These are phyloP conservation scores for Akabosia matsudoensis DNA, from an alignment of 1,140 invertebrate species.

Conservation along the genomic window DNA sequence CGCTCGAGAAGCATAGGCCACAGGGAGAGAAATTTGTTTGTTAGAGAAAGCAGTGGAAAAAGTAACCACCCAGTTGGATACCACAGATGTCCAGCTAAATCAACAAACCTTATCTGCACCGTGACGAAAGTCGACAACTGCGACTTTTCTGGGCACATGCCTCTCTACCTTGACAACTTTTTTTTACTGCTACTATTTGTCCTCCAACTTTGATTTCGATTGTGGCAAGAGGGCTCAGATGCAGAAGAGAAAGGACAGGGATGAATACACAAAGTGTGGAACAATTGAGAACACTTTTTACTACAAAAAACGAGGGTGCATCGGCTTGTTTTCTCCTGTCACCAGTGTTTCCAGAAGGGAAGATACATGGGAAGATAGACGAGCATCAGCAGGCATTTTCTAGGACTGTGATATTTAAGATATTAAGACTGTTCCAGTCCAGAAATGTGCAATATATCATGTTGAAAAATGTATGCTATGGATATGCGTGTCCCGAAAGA, in stretches of 20 bases:
- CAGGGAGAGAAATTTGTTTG: not conserved
- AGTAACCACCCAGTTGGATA: not conserved
- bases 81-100: slow-evolving; percentile 11
- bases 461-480: too few species aligned
- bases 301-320: too few species aligned
- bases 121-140: slow-evolving; percentile 18
- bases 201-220: not conserved
- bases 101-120: slow-evolving; percentile 8
- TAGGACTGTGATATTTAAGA: not conserved
- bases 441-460: not conserved
- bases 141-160: too few species aligned
- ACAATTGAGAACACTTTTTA: too few species aligned
- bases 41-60: not conserved
- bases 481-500: too few species aligned
- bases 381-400: not conserved
- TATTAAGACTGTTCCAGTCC: not conserved
- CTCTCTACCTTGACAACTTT: too few species aligned
- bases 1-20: not conserved
- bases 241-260: not conserved
- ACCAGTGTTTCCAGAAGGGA: not conserved
- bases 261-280: not conserved
- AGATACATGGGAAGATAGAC: not conserved
- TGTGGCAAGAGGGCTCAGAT: slow-evolving; percentile 4
- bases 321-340: not conserved
- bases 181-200: not conserved